Conservation (phyloP, 2,888 invertebrate species). For the Noctua fimbriata region DNA sequence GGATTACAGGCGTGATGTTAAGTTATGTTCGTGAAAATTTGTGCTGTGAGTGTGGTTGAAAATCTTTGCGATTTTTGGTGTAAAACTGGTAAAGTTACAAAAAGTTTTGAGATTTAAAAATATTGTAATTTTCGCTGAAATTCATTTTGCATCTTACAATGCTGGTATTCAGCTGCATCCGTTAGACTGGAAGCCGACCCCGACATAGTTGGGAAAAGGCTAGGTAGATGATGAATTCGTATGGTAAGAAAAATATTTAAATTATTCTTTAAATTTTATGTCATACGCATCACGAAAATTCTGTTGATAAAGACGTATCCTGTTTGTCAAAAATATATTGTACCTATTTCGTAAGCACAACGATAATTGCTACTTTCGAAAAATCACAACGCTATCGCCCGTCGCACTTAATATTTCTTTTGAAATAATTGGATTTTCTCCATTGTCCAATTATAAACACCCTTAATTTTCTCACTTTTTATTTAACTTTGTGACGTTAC, state of each 20-base stretch:
- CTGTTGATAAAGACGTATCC: not conserved
- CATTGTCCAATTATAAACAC: no score
- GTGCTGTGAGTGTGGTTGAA: not conserved
- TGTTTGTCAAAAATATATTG: not conserved
- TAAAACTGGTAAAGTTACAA: not conserved
- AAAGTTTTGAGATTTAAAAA: not conserved
- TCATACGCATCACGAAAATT: not conserved
- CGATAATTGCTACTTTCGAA: not conserved
- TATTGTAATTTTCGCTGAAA: not conserved
- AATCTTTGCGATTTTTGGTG: not conserved
- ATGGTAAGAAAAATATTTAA: not conserved
- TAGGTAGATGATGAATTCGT: not conserved
- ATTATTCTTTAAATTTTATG: not conserved
- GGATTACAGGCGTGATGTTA: no score
- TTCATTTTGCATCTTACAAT: not conserved
- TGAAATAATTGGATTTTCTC: no score
- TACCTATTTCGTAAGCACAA: not conserved
- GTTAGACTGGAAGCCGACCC: not conserved
- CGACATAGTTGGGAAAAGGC: not conserved
- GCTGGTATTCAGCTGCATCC: not conserved
- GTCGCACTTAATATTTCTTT: not conserved
- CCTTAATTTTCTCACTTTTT: not conserved
- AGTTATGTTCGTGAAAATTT: no score
- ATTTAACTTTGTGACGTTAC: not conserved
- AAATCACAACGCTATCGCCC: not conserved